Conservation (phyloP, 2,888 invertebrate genomes). For the Petrophora chlorosata region DNA sequence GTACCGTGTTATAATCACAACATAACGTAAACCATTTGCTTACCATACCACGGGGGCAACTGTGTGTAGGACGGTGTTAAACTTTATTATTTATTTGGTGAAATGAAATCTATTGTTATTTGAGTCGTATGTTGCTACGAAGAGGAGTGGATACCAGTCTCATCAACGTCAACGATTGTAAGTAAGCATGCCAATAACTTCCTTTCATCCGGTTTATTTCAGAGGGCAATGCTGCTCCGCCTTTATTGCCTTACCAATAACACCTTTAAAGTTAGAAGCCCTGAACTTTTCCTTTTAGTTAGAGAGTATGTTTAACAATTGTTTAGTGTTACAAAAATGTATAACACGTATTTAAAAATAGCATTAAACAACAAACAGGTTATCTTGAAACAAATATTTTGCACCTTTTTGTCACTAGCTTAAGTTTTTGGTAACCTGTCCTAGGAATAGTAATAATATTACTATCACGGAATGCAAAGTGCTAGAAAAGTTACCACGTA, state of each 20-base stretch:
- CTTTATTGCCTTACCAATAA: not conserved
- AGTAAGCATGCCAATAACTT: constrained; percentile 10
- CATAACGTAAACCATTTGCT: constrained; percentile 35
- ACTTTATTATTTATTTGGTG: constrained; percentile 39
- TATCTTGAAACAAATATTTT: too few species aligned
- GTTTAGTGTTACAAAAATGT: too few species aligned
- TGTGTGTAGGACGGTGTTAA: constrained; percentile 53
- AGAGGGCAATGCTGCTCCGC: constrained; percentile 1
- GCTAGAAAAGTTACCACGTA: too few species aligned
- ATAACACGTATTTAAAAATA: too few species aligned
- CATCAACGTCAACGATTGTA: constrained; percentile 8
- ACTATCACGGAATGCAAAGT: too few species aligned
- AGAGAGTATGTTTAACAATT: too few species aligned
- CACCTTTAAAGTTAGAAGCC: too few species aligned
- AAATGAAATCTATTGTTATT: constrained; percentile 1
- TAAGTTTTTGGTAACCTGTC: too few species aligned
- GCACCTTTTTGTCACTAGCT: too few species aligned
- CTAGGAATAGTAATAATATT: too few species aligned
- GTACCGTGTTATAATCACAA: constrained; percentile 43
- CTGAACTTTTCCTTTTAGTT: not conserved
- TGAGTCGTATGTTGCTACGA: constrained; percentile 7
- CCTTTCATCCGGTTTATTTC: constrained; percentile 6
- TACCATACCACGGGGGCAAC: constrained; percentile 46
- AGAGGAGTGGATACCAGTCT: constrained; percentile 1
- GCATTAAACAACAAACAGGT: too few species aligned